These are phyloP conservation scores for Scaptomyza polygonia DNA, from an alignment of 2,888 invertebrate genomes.

Conservation along the genomic window DNA sequence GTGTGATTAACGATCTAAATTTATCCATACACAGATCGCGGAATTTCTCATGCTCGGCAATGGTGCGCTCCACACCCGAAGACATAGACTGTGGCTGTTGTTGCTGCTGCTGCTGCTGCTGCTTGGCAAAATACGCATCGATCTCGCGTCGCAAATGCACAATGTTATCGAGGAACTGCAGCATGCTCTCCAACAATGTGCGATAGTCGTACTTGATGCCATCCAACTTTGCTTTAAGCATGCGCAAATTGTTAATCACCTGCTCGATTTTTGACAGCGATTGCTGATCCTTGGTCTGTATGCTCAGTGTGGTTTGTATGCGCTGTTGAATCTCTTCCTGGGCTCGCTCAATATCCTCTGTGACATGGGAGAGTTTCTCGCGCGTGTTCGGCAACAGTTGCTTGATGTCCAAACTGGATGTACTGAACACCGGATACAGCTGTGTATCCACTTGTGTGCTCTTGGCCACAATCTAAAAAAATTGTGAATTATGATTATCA, in stretches of 20 bases:
- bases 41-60: conserved; percentile 88
- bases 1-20: conserved; percentile 88
- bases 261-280: conserved; percentile 86
- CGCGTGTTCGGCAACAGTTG: conserved; percentile 86
- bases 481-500: neutral
- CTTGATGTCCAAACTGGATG: conserved; percentile 86
- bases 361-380: conserved; percentile 86
- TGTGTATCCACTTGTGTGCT: conserved; percentile 89
- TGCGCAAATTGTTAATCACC: conserved; percentile 88
- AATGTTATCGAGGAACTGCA: conserved; percentile 89
- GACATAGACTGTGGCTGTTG: conserved; percentile 7
- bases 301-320: conserved; percentile 88
- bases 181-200: conserved; percentile 88
- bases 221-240: conserved; percentile 88
- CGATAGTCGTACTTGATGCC: conserved; percentile 90
- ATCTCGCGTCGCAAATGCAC: conserved; percentile 87
- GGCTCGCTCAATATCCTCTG: conserved; percentile 87
- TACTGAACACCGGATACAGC: conserved; percentile 90
- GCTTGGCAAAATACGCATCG: conserved; percentile 85
- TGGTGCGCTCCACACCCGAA: conserved; percentile 85
- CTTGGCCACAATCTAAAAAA: conserved; percentile 87
- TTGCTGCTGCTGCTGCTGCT: conserved; percentile 43
- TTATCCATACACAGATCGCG: conserved; percentile 88
- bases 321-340: conserved; percentile 88
- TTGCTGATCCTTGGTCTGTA: conserved; percentile 87